Evolutionary conservation across 2,888 invertebrate genomes (phyloP), one percentile per base, ranked within the genome.

Genomic region (Cerastis leucographa): DNA sequence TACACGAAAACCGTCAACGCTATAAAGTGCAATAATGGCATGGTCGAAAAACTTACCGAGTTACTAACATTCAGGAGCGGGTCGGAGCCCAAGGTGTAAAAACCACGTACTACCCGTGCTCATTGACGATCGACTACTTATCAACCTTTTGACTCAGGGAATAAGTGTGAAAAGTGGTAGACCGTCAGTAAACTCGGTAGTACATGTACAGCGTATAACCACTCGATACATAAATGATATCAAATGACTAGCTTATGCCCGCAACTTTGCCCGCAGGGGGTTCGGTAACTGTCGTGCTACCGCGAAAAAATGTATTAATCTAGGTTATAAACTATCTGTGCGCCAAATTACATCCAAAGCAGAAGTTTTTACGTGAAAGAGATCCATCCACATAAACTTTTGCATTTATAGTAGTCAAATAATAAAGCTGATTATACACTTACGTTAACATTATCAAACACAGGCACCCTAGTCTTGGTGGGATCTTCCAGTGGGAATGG

Each of bases 401-500:
- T 51, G 54, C n/a, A 54, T 54, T n/a, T 11, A n/a, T 5, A 54
- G n/a, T 54, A 54, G n/a, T 12, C n/a, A 54, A 54, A n/a, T 51
- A 51, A 3, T 56, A 56, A 2, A 25, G 14, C 2, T 7, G 25
- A 17, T 29, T 35, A 19, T 11, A 9, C 22, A 92, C 95, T 92
- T 75, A 94, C 96, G 87, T 94, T 91, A 29, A 85, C 86, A 84
- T 95, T 95, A 83, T 90, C 93, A 89, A 97, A 96, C 65, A 93
- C 83, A 25, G 95, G 91, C 1, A 96, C 92, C 70, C 96, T 92
- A 0, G 92, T 82, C 64, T 93, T 92, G 1, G 85, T 88, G 1
- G 89, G 80, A 67, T 93, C 88, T 59, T 93, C 93, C 0, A 89
- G 76, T 0, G 97, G 95, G 81, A 96, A 97, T 0, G 97, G 97